Base-by-base conservation (phyloP, 2,888 invertebrate genomes). In the Bellardia bayeri region DNA sequence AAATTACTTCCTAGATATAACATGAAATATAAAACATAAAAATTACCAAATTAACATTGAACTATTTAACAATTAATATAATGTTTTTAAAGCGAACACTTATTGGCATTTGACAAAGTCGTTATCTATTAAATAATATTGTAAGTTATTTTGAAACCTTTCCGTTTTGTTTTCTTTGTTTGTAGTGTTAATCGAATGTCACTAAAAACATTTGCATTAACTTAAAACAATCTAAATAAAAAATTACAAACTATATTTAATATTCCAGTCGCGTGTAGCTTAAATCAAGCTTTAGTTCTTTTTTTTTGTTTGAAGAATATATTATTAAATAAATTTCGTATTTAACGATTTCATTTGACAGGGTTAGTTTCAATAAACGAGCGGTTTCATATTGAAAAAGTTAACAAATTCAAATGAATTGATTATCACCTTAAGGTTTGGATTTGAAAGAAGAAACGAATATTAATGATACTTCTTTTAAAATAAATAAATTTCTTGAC, bases 11-110 rank as follows among this genome's bases (percentile, higher is more conserved):
- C 81, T 72, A 23, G 2, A 16, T 58, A 23, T 51, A 79, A 37
- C 37, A 37, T 37, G 4, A 37, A 23, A 40, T 40, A 2, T 51
- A 30, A 72, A 66, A 13, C 4, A 54, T 16, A 66, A 66, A 66
- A 66, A 58, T 16, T 16, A 23, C 33, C 14, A 23, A 82, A 66
- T 11, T 82, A 66, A 74, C 66, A 74, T 74, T 82, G 82, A 66
- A 45, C 64, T 11, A 66, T 66, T 82, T 82, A 74, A 66, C 23
- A 82, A 6, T 37, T 74, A 23, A 23, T 23, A 30, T 72, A 42
- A 72, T 42, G 42, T 23, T 23, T 51, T 66, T 42, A n/a, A 75
- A 61, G 49, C 13, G 6, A 63, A 33, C 7, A 51, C 16, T 9
- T 54, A 9, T 23, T 51, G 16, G 30, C 33, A 40, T 14, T 8